Evolutionary conservation across 2,797 vertebrate species (phyloP).

Genomic region (Prionace glauca): DNA sequence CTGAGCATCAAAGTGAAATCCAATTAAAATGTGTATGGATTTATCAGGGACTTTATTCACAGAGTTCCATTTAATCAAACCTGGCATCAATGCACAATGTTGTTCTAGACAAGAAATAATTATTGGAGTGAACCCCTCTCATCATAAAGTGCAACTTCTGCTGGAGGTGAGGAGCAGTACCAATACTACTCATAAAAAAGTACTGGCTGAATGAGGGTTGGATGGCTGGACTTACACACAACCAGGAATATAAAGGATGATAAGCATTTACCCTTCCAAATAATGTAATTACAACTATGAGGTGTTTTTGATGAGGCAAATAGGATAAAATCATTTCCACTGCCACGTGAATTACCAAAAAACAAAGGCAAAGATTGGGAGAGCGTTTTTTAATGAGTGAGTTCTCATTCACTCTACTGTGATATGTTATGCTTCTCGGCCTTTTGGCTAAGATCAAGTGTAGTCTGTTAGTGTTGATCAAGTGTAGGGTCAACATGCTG

Average conservation of each 20-base stretch:
- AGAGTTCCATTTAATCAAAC: background rate
- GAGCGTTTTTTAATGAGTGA: background rate
- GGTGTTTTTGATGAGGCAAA: background rate
- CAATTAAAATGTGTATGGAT: background rate
- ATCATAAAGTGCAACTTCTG: background rate
- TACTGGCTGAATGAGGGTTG: background rate
- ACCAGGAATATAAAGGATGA: background rate
- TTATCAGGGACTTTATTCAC: background rate
- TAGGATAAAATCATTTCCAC: background rate
- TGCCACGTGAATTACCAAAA: background rate
- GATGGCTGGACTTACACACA: background rate
- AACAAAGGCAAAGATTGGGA: background rate
- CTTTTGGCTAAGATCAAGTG: too few relatives aligned
- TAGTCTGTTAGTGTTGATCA: too few relatives aligned
- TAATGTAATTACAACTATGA: background rate
- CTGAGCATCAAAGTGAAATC: background rate
- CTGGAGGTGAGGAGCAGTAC: background rate
- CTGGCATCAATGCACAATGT: background rate
- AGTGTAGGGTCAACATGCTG: too few relatives aligned
- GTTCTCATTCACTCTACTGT: too few relatives aligned
- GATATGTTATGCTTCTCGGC: too few relatives aligned
- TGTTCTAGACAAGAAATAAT: background rate
- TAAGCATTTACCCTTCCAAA: background rate
- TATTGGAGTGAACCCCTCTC: background rate
- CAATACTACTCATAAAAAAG: background rate